Conservation (phyloP, 2,113 vertebrate genomes). For the Bufo bufo region DNA sequence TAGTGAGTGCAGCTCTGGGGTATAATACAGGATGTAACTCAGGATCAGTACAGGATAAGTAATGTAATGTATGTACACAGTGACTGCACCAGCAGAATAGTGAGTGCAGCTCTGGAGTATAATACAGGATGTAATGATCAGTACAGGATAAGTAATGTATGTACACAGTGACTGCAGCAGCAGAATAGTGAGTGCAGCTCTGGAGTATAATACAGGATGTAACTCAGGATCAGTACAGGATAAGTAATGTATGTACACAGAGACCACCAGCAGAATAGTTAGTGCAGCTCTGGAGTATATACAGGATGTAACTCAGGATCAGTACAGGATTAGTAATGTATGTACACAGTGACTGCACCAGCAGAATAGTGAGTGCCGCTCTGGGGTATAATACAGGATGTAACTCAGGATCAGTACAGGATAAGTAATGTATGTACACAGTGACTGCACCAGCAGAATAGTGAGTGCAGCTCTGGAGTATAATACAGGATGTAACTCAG, state of each 20-base stretch:
- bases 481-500: background rate
- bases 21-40: background rate
- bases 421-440: background rate
- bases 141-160: background rate
- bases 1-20: background rate
- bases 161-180: background rate
- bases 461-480: background rate
- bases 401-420: background rate
- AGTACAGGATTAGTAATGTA: background rate
- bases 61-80: background rate
- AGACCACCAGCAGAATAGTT: too few relatives aligned
- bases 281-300: background rate
- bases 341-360: too few relatives aligned
- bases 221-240: too few relatives aligned
- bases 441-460: background rate
- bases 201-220: background rate
- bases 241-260: background rate
- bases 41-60: too few relatives aligned
- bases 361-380: background rate
- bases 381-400: background rate
- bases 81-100: background rate
- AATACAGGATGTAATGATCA: background rate
- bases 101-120: background rate
- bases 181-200: slow-evolving; percentile 1
- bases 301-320: background rate